Percentiles rank a stretch among this genome's conserved stretches.
Conservation (phyloP, 2,888 invertebrate genomes). For the Scaptodrosophila latifasciaeformis region DNA sequence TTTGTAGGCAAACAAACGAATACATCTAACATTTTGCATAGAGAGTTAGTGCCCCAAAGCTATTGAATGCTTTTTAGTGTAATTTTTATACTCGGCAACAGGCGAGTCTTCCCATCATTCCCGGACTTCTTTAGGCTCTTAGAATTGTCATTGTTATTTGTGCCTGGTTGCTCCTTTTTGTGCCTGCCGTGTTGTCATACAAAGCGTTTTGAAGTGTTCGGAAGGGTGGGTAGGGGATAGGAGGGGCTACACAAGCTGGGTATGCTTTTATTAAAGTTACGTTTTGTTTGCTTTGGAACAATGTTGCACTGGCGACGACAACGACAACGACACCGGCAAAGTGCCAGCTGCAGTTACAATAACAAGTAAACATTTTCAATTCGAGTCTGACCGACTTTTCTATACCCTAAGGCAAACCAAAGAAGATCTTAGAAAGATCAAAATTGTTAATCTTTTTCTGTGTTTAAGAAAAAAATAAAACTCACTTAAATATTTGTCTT, state of each 20-base stretch:
- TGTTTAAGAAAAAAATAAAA: too few relatives aligned
- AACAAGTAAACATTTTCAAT: too few relatives aligned
- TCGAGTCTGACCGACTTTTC: too few relatives aligned
- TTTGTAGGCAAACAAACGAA: background rate
- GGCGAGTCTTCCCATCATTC: conserved; percentile 1
- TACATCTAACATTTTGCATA: conserved; percentile 18
- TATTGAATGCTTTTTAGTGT: conserved; percentile 48
- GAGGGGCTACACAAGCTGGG: conserved; percentile 35
- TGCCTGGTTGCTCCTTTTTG: conserved; percentile 37
- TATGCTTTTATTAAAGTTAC: conserved; percentile 64
- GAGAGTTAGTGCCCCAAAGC: conserved; percentile 43
- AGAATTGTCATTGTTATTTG: conserved; percentile 40
- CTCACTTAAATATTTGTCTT: too few relatives aligned
- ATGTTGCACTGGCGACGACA: conserved; percentile 26
- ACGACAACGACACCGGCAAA: conserved; percentile 37
- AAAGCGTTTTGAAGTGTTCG: conserved; percentile 45
- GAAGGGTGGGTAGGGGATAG: background rate
- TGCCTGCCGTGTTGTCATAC: conserved; percentile 43
- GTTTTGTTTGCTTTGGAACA: conserved; percentile 61
- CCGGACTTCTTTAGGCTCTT: background rate
- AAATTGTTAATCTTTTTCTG: too few relatives aligned
- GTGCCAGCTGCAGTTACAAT: conserved; percentile 36
- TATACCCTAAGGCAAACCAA: too few relatives aligned
- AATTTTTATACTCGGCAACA: conserved; percentile 3
- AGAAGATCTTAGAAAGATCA: too few relatives aligned